A percentile compares a stretch with the other conserved stretches of the same genome.
Evolutionary conservation across 2,113 vertebrate species (phyloP).

Genomic region (Ceyx margarethae): DNA sequence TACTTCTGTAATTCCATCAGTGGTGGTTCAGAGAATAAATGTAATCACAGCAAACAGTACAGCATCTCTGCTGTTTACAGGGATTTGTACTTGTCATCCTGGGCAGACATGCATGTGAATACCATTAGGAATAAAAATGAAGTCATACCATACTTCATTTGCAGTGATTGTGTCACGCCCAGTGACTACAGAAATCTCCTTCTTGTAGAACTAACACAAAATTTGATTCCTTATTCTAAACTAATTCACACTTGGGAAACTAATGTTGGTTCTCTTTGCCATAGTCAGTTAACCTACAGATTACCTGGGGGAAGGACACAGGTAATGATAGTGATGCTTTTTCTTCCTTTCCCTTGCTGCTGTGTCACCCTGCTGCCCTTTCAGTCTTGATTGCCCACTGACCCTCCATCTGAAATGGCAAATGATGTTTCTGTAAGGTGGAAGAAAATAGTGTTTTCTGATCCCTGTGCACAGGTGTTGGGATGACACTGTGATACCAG

Average conservation of each 20-base stretch:
- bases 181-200: background rate
- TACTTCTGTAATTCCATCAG: background rate
- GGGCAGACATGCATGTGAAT: background rate
- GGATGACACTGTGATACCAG: background rate
- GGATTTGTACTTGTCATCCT: background rate
- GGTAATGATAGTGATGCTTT: background rate
- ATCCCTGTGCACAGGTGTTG: background rate
- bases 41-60: background rate
- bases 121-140: background rate
- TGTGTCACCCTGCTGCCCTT: background rate
- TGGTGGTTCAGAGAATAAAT: background rate
- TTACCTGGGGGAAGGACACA: background rate
- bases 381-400: background rate
- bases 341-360: background rate
- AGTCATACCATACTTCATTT: background rate
- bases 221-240: background rate
- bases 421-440: background rate
- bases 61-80: background rate
- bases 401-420: background rate
- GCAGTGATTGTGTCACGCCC: background rate
- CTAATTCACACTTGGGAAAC: no score
- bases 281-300: background rate
- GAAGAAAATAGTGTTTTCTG: background rate
- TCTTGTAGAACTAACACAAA: background rate
- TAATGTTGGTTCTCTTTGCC: background rate